Evolutionary conservation across 2,888 invertebrate genomes (phyloP), one percentile per base, ranked within the genome.

Genomic region (Thecophora atra): DNA sequence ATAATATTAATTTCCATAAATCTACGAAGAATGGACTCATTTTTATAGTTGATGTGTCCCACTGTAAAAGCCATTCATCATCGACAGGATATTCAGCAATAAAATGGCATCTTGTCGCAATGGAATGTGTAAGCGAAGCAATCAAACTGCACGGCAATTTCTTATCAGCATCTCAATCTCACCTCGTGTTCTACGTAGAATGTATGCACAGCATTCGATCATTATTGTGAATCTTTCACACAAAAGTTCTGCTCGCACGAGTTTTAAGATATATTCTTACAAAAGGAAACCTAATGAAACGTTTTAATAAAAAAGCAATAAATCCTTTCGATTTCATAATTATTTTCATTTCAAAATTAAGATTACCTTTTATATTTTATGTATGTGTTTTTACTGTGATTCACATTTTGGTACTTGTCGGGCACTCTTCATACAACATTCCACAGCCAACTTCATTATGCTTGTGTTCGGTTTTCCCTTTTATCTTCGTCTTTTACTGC

Each of bases 161-260:
- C 60, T 60, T 69, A 69, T 69, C 69, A 69, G 69, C 62, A 69
- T 62, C 62, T 69, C 69, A 47, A 69, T 69, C 69, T 60, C 47
- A 62, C 51, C 47, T 47, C 60, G 69, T 54, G 54, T 11, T 54
- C 13, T 54, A 21, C 21, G 3, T 51, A 5, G 11, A 28, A 26
- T 30, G n/a, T 62, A 30, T 7, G 17, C 28, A 58, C 26, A 21
- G 15, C 24, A 62, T 62, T 6, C 19, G 28, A 24, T 13, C 30
- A 26, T 30, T 62, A n/a, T 62, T 37, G 37, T 37, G 11, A 11
- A 37, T 37, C 37, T 37, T 8, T 11, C 1, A 37, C 6, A 37
- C 3, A 37, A 2, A 37, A 37, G 37, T 2, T 8, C 11, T 37
- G 7, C 37, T 2, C 37, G 37, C 11, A 37, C 37, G 11, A n/a